Base-by-base conservation (phyloP, 2,888 invertebrate species). In the Abrostola tripartita region DNA sequence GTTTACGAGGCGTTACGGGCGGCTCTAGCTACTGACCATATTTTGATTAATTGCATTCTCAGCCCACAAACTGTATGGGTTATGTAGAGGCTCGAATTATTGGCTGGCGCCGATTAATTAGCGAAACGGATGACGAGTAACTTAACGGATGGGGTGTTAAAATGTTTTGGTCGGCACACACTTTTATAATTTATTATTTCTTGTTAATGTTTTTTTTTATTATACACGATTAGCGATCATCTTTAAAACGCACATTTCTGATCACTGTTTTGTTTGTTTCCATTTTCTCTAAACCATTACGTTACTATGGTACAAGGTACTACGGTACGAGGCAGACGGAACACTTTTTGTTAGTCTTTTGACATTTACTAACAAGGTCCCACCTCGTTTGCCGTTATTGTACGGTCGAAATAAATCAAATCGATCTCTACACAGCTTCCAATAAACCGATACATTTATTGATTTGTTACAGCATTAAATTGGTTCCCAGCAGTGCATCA, bases 401-500 rank as follows among this genome's bases (percentile, higher is more conserved):
- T 91, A 86, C 84, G 84, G 84, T 84, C 79, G 86, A 87, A 90
- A 93, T 92, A 93, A 93, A 94, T 93, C 92, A 92, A 93, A 94
- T 93, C 90, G 92, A 89, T 92, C 90, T 86, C 89, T 88, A 89
- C 92, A 91, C 90, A 90, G 93, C 92, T 93, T 91, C 93, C 91
- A 94, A 94, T 93, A 94, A 94, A 94, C 89, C 91, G 93, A 93
- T 90, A 93, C 92, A 92, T 94, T 94, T 94, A 94, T 94, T 94
- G 93, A 94, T 94, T 94, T 94, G 94, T 94, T 93, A 94, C 93
- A 94, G 90, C 85, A 89, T 90, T 90, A 93, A 94, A 93, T 94
- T 92, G 93, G 93, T 93, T 94, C 93, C 90, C 93, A 93, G 91
- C 91, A 88, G 90, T 86, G 90, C 85, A 88, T 85, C 90, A 85